Evolutionary conservation across 2,113 vertebrate species (phyloP), one percentile per base, ranked within the genome.

Genomic region (Orcinus orca): DNA sequence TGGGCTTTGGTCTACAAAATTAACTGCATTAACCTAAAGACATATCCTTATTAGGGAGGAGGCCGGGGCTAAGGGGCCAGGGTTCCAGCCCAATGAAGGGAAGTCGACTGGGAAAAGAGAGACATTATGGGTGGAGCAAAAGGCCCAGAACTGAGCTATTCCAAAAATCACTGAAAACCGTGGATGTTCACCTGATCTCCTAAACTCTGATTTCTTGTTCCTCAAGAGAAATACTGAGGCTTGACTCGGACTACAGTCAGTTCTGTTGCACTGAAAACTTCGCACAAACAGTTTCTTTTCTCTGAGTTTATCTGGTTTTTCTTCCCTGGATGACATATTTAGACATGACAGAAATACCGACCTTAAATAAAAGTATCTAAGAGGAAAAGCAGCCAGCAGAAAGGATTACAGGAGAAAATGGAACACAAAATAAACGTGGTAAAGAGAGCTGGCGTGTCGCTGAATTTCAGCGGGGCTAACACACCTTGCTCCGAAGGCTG

Each of bases 321-420:
- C 41, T 93, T 38, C 58, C 93, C 67, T 88, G 84, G 93, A 88
- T 31, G 62, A 85, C 92, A 25, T 83, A 95, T 91, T 81, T 55
- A 26, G 18, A 31, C 10, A 8, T 58, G 62, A 96, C 11, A 21
- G 73, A 25, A 80, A 31, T 41, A 23, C 2, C 21, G 20, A 41
- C 21, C 1, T 41, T n/a, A 38, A 47, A 38, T 6, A 13, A 80
- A 91, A 50, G 41, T 18, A 23, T 41, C 47, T 53, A 41, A 15
- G 3, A 50, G 68, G 50, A 31, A 36, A 38, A 20, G 12, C 1
- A 41, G 7, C 12, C 8, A 38, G 38, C 47, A 44, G 70, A 36
- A 36, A 53, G 33, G 87, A 44, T 20, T 2, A 25, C 7, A 17
- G 62, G n/a, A 73, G 31, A 31, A 73, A 31, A 31, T 0, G 8